phyloP scores from a whole-genome alignment of 2,888 invertebrate species.

The Spodoptera exigua region DNA sequence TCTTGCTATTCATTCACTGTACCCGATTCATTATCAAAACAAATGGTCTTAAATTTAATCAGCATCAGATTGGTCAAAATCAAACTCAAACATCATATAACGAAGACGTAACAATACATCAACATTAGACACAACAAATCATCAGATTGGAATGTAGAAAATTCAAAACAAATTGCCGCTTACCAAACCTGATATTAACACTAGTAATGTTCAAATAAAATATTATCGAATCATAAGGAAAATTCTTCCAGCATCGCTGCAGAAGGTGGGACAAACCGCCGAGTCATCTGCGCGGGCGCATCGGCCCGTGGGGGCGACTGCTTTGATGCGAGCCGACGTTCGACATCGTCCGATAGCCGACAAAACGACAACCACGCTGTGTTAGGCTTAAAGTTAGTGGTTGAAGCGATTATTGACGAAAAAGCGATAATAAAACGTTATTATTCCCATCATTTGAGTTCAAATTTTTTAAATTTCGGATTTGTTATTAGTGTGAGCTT shows the following conservation, averaged over 20 bases:
- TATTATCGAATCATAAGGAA: slow-evolving; percentile 74
- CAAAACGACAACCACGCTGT: slow-evolving; percentile 81
- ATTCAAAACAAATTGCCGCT: slow-evolving; percentile 50
- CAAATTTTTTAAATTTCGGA: no score
- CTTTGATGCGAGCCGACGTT: slow-evolving; percentile 87
- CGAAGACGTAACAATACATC: background rate
- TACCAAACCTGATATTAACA: slow-evolving; percentile 42
- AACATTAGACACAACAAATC: background rate
- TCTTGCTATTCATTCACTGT: no score
- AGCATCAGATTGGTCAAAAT: background rate
- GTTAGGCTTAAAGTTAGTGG: slow-evolving; percentile 61
- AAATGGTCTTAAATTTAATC: no score
- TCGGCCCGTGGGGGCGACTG: slow-evolving; percentile 71
- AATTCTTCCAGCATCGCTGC: slow-evolving; percentile 70
- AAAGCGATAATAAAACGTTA: background rate
- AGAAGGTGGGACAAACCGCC: slow-evolving; percentile 75
- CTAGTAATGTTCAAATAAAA: slow-evolving; percentile 52
- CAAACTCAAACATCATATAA: background rate
- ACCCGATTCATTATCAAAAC: no score
- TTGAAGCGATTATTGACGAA: slow-evolving; percentile 52
- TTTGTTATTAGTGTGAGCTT: no score
- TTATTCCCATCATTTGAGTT: no score
- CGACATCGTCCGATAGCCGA: slow-evolving; percentile 85
- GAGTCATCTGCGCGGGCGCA: slow-evolving; percentile 85
- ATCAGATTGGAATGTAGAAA: slow-evolving; percentile 35